Base-by-base conservation (phyloP, 2,113 vertebrate species). In the Hyaena hyaena region DNA sequence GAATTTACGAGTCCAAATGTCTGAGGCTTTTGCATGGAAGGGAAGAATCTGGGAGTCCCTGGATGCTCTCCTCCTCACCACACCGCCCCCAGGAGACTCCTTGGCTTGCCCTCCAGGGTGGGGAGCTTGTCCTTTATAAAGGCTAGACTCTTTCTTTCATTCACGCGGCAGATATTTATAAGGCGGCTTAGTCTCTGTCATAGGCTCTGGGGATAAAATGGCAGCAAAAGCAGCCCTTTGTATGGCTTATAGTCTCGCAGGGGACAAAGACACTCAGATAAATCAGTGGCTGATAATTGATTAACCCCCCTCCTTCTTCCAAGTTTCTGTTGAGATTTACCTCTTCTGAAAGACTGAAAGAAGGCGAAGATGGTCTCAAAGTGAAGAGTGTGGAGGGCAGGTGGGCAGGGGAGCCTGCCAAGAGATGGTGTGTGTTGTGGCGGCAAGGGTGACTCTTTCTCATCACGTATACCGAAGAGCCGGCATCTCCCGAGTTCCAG, bases 1-100 rank as follows among this genome's bases (percentile, higher is more conserved):
- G 90, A 96, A 90, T 96, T 97, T 97, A 95, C 1, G 10, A 92
- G 90, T 88, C 97, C 76, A 95, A 92, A 69, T 65, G 90, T 96
- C 96, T 97, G 94, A 85, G 76, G 73, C 12, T 76, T 61, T 96
- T 82, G 80, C 95, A 80, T 74, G 94, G 66, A 50, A 83, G 76
- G 65, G 88, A 96, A 87, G 84, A 90, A 93, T 74, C 88, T 55
- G 39, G 81, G 65, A 93, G 90, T 93, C 89, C 90, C 69, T 7
- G 53, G 31, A 74, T 66, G 61, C 53, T 86, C 81, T 73, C 16
- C 28, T 84, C 33, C 23, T 65, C 92, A 83, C 39, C 33, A 11
- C 0, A 14, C 58, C 80, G 92, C 24, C 39, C 50, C 33, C 24
- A 39, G 76, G 79, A 90, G 35, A 14, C 45, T 93, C 28, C 53